Evolutionary conservation across 1,140 invertebrate species (phyloP).

Genomic region (Trichoplusia ni): DNA sequence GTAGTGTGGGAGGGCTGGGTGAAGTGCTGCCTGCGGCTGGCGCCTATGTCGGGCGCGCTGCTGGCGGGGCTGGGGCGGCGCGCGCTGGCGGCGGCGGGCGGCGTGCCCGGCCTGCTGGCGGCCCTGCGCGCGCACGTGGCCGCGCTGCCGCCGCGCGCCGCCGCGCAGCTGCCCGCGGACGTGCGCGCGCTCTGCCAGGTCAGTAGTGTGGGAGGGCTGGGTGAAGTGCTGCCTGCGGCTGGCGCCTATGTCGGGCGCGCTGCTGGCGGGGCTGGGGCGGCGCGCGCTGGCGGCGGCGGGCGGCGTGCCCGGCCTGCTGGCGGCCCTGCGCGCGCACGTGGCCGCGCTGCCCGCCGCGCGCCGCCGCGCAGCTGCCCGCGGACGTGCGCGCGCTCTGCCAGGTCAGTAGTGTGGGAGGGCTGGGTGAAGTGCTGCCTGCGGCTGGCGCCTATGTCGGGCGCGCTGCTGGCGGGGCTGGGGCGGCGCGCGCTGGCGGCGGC

Average conservation of each 20-base stretch:
- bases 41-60: conserved; percentile 88
- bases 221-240: conserved; percentile 97
- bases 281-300: conserved; percentile 84
- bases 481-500: conserved; percentile 82
- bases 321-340: conserved; percentile 71
- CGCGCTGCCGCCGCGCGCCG: conserved; percentile 77
- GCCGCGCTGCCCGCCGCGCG: conserved; percentile 77
- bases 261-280: conserved; percentile 83
- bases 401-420: conserved; percentile 93
- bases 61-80: conserved; percentile 83
- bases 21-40: conserved; percentile 96
- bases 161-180: conserved; percentile 45
- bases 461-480: conserved; percentile 83
- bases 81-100: conserved; percentile 85
- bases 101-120: conserved; percentile 87
- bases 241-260: conserved; percentile 89
- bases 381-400: conserved; percentile 31
- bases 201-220: conserved; percentile 96
- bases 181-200: conserved; percentile 20
- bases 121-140: conserved; percentile 70
- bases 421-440: conserved; percentile 98
- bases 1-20: conserved; percentile 99
- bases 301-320: conserved; percentile 88
- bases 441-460: conserved; percentile 92
- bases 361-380: conserved; percentile 41